These are phyloP conservation scores for Lithophane ornitopus DNA, from an alignment of 2,888 invertebrate genomes.

Conservation along the genomic window DNA sequence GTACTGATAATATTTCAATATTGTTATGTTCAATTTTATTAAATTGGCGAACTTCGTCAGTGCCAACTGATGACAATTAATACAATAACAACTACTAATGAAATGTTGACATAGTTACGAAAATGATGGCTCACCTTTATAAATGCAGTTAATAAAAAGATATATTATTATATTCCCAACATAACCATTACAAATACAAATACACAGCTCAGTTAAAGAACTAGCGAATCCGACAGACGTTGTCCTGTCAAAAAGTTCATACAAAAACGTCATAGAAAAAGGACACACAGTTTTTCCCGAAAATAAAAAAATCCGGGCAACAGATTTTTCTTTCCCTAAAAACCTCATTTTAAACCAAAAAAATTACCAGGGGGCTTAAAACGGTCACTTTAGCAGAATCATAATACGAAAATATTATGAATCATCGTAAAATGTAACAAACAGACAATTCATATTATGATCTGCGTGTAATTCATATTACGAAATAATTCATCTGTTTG, in stretches of 20 bases:
- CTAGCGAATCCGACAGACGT: background rate
- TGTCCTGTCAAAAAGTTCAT: background rate
- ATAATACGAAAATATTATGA: too few species aligned
- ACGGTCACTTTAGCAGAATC: too few species aligned
- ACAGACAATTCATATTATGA: too few species aligned
- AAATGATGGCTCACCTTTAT: background rate
- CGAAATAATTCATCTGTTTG: too few species aligned
- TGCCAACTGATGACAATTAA: background rate
- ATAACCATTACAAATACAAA: too few species aligned
- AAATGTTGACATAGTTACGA: background rate
- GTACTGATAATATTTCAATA: slow-evolving; percentile 24
- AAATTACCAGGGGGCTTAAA: too few species aligned
- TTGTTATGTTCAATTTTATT: slow-evolving; percentile 32
- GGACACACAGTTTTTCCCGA: background rate
- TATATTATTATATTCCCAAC: background rate
- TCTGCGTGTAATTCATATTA: too few species aligned
- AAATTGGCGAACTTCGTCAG: background rate
- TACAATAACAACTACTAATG: background rate
- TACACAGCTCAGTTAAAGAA: background rate
- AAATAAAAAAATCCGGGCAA: background rate
- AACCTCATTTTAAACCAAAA: background rate
- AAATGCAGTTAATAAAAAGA: background rate
- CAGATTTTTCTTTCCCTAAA: background rate
- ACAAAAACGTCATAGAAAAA: background rate
- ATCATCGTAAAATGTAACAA: too few species aligned